Percentiles rank a stretch among this genome's conserved stretches.
Conservation (phyloP, 2,113 vertebrate species). For the Pagrus major region DNA sequence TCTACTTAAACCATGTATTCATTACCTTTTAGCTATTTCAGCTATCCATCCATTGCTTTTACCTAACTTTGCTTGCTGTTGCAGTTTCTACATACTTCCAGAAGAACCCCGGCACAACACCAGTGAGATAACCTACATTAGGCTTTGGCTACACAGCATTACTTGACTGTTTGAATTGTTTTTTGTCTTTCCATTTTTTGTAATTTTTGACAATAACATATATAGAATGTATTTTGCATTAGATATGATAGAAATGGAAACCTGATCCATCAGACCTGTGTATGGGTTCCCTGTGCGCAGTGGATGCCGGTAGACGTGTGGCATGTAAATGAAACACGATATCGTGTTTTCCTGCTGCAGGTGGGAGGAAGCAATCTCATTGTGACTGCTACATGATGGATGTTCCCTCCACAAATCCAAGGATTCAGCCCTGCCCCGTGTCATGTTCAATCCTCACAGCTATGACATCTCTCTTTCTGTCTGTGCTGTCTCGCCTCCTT, state of each 20-base stretch:
- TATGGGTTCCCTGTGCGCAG: neutral
- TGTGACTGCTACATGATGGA: constrained; percentile 58
- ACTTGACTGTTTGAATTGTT: too few species aligned
- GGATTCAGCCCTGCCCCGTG: constrained; percentile 33
- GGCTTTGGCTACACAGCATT: too few species aligned
- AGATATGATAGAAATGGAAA: neutral
- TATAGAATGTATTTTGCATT: too few species aligned
- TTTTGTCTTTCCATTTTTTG: too few species aligned
- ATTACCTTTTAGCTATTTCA: too few species aligned
- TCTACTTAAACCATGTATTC: too few species aligned
- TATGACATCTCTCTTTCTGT: constrained; percentile 4
- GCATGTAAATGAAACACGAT: constrained; percentile 41
- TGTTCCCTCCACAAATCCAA: constrained; percentile 32
- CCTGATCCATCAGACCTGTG: neutral
- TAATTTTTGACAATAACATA: too few species aligned
- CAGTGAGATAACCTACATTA: too few species aligned
- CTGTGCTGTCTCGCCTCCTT: neutral
- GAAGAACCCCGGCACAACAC: too few species aligned
- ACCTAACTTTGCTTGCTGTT: too few species aligned
- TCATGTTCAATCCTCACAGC: constrained; percentile 26
- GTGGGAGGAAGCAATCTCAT: constrained; percentile 41
- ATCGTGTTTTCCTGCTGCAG: constrained; percentile 34
- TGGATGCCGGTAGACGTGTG: neutral
- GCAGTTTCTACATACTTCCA: too few species aligned
- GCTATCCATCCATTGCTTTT: too few species aligned